Evolutionary conservation across 2,888 invertebrate species (phyloP).

Genomic region (Amphipyra tragopoginis): DNA sequence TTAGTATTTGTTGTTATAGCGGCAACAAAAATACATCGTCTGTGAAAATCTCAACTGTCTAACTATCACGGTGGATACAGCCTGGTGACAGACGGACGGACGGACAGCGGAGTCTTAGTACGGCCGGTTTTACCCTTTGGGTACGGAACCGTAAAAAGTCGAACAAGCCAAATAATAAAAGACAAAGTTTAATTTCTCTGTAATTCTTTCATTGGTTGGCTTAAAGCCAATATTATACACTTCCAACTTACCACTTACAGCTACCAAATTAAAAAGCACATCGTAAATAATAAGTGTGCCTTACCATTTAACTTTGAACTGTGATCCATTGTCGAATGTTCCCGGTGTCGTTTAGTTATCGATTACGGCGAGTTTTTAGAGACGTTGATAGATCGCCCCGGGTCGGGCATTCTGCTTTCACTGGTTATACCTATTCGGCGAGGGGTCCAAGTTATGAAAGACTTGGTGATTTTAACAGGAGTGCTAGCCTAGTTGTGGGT

Average conservation of each 20-base stretch:
- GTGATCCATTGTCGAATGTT: conserved; percentile 62
- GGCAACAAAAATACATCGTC: no score
- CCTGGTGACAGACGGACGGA: no score
- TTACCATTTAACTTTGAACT: conserved; percentile 57
- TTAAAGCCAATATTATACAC: no score
- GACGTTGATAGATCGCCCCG: conserved; percentile 82
- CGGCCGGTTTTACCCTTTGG: no score
- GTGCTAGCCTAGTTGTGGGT: no score
- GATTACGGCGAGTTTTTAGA: conserved; percentile 77
- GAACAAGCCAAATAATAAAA: no score
- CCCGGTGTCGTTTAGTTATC: conserved; percentile 72
- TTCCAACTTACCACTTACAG: not conserved
- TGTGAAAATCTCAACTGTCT: no score
- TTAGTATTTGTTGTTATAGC: no score
- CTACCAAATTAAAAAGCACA: conserved; percentile 14
- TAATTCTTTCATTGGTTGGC: not conserved
- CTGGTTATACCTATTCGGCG: conserved; percentile 63
- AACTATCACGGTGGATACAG: no score
- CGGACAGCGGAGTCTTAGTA: no score
- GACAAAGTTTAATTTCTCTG: not conserved
- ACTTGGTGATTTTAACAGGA: not conserved
- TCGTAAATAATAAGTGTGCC: conserved; percentile 38
- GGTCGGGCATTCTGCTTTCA: conserved; percentile 70
- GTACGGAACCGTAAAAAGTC: no score
- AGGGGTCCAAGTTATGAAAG: conserved; percentile 26